These are phyloP conservation scores for Bhutanitis thaidina DNA, from an alignment of 2,888 invertebrate species.

Conservation along the genomic window DNA sequence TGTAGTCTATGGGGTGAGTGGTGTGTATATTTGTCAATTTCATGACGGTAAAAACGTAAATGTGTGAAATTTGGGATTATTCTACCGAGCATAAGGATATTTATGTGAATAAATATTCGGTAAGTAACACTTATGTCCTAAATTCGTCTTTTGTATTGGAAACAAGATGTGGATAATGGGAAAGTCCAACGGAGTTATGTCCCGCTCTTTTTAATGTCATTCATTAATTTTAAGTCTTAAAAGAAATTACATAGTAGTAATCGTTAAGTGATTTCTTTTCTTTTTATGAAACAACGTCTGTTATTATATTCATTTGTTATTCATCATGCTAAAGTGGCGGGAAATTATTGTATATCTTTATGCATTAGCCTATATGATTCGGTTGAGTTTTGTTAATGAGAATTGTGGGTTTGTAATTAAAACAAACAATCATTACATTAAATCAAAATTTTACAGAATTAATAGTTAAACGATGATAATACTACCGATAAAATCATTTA, in stretches of 20 bases:
- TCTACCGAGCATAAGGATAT: slow-evolving; percentile 83
- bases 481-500: background rate
- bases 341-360: too few species aligned
- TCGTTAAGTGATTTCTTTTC: background rate
- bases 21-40: slow-evolving; percentile 76
- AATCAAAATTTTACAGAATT: too few species aligned
- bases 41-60: slow-evolving; percentile 77
- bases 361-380: too few species aligned
- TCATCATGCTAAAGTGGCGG: slow-evolving; percentile 49
- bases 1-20: slow-evolving; percentile 77
- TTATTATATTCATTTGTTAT: too few species aligned
- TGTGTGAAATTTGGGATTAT: slow-evolving; percentile 86
- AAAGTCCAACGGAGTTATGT: slow-evolving; percentile 66
- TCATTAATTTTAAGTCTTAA: slow-evolving; percentile 27
- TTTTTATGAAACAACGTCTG: too few species aligned
- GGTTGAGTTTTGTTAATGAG: too few species aligned
- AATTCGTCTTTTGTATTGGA: slow-evolving; percentile 25
- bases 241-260: slow-evolving; percentile 11
- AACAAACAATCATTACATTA: too few species aligned
- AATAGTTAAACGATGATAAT: too few species aligned
- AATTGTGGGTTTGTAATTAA: too few species aligned
- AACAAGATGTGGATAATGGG: slow-evolving; percentile 46
- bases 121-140: slow-evolving; percentile 66
- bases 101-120: slow-evolving; percentile 83
- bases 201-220: slow-evolving; percentile 78